Evolutionary conservation across 2,113 vertebrate species (phyloP).

Genomic region (Gavia stellata): DNA sequence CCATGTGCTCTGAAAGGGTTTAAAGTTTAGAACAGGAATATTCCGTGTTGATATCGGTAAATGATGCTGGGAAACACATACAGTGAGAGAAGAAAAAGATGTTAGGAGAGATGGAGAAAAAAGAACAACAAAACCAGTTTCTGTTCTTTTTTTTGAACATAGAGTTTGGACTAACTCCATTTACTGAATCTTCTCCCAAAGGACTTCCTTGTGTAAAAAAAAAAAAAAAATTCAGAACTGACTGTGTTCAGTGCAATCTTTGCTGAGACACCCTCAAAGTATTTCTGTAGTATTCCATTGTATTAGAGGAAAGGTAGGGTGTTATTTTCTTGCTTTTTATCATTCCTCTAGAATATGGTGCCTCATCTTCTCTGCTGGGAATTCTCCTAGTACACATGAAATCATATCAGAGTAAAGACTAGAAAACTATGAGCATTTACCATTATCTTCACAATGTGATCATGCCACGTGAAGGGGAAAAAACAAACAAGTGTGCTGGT

Average conservation of each 20-base stretch:
- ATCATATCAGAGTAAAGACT: background rate
- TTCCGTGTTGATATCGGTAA: background rate
- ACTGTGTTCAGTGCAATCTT: background rate
- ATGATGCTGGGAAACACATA: background rate
- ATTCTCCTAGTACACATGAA: background rate
- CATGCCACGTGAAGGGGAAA: background rate
- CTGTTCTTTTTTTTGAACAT: too few relatives aligned
- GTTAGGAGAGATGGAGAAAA: background rate
- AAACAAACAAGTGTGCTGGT: rapidly evolving
- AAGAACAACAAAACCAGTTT: background rate
- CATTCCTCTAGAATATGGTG: background rate
- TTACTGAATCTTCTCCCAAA: background rate
- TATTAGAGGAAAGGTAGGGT: background rate
- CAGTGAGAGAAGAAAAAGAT: background rate
- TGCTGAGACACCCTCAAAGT: background rate
- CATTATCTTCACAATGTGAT: background rate
- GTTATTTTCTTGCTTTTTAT: background rate
- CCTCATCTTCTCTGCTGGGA: background rate
- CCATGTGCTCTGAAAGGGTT: background rate
- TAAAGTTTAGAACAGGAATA: background rate
- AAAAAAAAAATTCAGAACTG: background rate
- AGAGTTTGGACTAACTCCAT: background rate
- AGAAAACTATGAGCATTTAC: background rate
- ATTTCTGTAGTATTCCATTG: background rate
- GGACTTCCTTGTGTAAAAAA: background rate